Evolutionary conservation across 1,140 invertebrate species (phyloP).

Genomic region (Drosophila lini): DNA sequence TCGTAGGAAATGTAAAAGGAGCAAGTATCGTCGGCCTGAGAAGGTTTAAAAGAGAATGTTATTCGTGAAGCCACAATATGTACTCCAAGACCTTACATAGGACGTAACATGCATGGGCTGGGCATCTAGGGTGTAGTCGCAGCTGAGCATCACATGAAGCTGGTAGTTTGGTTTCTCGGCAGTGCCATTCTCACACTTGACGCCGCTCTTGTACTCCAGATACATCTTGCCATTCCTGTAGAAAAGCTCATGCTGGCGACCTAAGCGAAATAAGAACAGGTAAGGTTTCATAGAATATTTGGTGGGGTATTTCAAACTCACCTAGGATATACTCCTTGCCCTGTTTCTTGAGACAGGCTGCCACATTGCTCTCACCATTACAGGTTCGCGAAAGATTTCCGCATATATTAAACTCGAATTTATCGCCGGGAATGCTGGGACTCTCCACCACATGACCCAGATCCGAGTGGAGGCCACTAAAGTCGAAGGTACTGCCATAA

Average conservation of each 20-base stretch:
- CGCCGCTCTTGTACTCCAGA: constrained; percentile 65
- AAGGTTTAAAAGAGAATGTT: neutral
- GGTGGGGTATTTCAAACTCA: constrained; percentile 9
- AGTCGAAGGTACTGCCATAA: constrained; percentile 74
- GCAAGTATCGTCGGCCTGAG: constrained; percentile 59
- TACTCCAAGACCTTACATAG: constrained; percentile 53
- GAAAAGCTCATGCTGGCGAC: constrained; percentile 66
- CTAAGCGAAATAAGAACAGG: constrained; percentile 26
- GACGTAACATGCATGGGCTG: constrained; percentile 56
- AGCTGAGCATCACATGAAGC: constrained; percentile 61
- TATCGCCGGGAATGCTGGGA: constrained; percentile 34
- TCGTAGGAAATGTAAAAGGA: constrained; percentile 68
- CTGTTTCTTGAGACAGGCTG: constrained; percentile 70
- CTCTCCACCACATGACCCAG: constrained; percentile 63
- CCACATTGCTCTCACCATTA: constrained; percentile 61
- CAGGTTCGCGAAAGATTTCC: constrained; percentile 66
- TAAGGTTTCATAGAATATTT: neutral
- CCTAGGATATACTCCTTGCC: constrained; percentile 78
- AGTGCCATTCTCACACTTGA: constrained; percentile 64
- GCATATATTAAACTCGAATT: constrained; percentile 80
- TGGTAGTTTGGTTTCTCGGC: constrained; percentile 52
- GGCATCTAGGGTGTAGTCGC: constrained; percentile 75
- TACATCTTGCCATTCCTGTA: constrained; percentile 73
- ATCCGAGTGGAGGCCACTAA: constrained; percentile 67
- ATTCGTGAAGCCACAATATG: too few species aligned